Evolutionary conservation across 1,140 invertebrate genomes (phyloP).

Genomic region (Drosophila suzukii): DNA sequence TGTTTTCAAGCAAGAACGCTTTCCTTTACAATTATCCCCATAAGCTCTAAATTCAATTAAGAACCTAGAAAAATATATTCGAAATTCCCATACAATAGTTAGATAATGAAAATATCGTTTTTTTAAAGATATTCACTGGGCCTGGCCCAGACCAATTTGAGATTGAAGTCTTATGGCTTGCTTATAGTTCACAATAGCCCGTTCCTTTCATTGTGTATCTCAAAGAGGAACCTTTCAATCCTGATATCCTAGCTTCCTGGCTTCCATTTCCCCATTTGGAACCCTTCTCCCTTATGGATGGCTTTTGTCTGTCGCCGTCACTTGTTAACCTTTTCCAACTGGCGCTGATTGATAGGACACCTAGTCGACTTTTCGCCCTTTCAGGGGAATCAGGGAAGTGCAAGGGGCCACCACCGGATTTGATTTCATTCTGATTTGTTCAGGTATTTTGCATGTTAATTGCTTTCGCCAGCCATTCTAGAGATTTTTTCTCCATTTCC

Average conservation of each 20-base stretch:
- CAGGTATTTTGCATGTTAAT: slow-evolving; percentile 79
- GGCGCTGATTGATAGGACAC: slow-evolving; percentile 38
- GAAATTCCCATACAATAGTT: too few species aligned
- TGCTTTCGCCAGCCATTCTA: slow-evolving; percentile 55
- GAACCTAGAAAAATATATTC: too few species aligned
- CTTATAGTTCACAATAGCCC: not conserved
- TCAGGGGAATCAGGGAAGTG: slow-evolving; percentile 20
- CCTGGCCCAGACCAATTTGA: not conserved
- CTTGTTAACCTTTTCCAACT: slow-evolving; percentile 39
- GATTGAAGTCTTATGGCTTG: not conserved
- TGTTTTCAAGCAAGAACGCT: too few species aligned
- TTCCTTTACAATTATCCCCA: too few species aligned
- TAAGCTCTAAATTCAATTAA: too few species aligned
- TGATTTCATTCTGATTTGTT: slow-evolving; percentile 70
- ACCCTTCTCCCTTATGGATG: slow-evolving; percentile 19
- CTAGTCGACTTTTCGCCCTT: not conserved
- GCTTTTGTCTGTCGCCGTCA: slow-evolving; percentile 45
- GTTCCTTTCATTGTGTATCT: not conserved
- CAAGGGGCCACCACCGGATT: slow-evolving; percentile 24
- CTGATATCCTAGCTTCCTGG: too few species aligned
- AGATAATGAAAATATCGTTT: too few species aligned
- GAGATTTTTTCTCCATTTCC: slow-evolving; percentile 7
- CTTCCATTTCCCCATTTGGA: slow-evolving; percentile 6
- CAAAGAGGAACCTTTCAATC: not conserved
- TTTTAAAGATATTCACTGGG: not conserved